These are phyloP conservation scores for Callopanchax toddi DNA, from an alignment of 2,113 vertebrate genomes.

Conservation along the genomic window DNA sequence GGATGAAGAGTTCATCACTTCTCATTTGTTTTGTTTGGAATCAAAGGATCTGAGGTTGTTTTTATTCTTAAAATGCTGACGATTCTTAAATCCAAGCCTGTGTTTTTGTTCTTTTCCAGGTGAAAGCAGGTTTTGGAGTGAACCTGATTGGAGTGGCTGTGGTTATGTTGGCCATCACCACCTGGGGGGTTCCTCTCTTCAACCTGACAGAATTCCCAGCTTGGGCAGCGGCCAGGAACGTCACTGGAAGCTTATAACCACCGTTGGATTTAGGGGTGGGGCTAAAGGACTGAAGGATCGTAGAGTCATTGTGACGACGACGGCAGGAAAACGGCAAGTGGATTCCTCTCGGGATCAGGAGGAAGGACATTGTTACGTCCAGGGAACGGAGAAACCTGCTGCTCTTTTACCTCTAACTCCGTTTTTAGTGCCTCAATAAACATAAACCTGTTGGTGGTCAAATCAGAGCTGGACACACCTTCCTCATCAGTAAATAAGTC, in stretches of 20 bases:
- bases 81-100: not conserved
- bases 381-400: too few relatives aligned
- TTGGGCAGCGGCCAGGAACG: slow-evolving; percentile 86
- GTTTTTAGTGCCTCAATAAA: too few relatives aligned
- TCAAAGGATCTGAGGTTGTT: slow-evolving; percentile 28
- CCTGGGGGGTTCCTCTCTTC: slow-evolving; percentile 94
- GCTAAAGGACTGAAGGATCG: slow-evolving; percentile 17
- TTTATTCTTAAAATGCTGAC: not conserved
- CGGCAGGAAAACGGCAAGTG: too few relatives aligned
- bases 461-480: too few relatives aligned
- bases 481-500: too few relatives aligned
- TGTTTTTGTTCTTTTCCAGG: slow-evolving; percentile 72
- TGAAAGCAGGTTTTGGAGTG: slow-evolving; percentile 96
- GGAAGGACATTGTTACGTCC: too few relatives aligned
- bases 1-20: not conserved
- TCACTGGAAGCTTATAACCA: slow-evolving; percentile 80
- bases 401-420: too few relatives aligned
- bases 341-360: too few relatives aligned
- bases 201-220: slow-evolving; percentile 87
- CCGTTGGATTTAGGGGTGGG: not conserved
- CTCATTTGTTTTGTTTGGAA: too few relatives aligned
- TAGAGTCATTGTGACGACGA: not conserved
- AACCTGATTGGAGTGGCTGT: slow-evolving; percentile 94
- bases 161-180: slow-evolving; percentile 95
- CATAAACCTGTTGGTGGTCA: too few relatives aligned